These are phyloP conservation scores for Oopsacas minuta DNA, from an alignment of 37 sponge, comb jelly and placozoan species.

Conservation along the genomic window DNA sequence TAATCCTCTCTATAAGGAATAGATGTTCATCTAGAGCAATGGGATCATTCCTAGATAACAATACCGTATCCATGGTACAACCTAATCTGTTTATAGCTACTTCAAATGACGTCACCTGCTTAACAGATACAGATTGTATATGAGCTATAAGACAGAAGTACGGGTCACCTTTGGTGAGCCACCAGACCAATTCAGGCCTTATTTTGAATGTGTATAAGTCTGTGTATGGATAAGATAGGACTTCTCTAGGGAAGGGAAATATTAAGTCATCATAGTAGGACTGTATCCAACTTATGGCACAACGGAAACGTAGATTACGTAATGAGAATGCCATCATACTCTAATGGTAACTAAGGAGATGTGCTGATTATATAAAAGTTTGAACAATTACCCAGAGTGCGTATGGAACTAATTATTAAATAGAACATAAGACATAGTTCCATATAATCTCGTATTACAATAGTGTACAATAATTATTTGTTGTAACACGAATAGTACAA, in stretches of 20 bases:
- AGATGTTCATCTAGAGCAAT: not conserved
- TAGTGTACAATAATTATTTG: too few species aligned
- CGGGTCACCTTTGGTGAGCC: not conserved
- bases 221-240: not conserved
- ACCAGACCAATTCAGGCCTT: not conserved
- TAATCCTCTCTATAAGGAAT: not conserved
- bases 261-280: not conserved
- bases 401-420: too few species aligned
- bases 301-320: not conserved
- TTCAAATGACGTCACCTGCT: not conserved
- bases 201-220: slow-evolving; percentile 6
- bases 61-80: not conserved
- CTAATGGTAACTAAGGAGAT: too few species aligned
- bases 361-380: too few species aligned
- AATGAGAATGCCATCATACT: not conserved
- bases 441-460: too few species aligned
- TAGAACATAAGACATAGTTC: too few species aligned
- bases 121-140: not conserved
- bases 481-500: too few species aligned
- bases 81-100: not conserved
- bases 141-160: not conserved
- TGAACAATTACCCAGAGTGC: too few species aligned
- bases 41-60: not conserved
- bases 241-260: not conserved
- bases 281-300: not conserved